A percentile compares a stretch with the other conserved stretches of the same genome.
phyloP scores from a whole-genome alignment of 2,797 vertebrate species.

The Clamator glandarius region DNA sequence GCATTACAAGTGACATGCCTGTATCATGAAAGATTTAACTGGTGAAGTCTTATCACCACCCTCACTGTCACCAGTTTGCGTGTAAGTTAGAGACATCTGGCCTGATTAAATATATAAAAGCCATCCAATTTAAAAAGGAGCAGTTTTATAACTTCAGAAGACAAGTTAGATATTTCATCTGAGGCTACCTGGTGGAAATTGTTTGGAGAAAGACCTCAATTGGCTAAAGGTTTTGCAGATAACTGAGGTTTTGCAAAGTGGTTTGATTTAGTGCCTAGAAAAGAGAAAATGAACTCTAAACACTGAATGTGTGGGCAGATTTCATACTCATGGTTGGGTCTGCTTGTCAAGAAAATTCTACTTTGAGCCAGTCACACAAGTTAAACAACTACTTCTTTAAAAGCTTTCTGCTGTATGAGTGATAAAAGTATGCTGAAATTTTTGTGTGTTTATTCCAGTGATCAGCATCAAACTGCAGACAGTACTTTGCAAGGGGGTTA shows the following conservation, averaged over 20 bases:
- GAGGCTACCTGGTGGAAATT: not conserved
- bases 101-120: not conserved
- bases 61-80: not conserved
- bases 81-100: not conserved
- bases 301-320: not conserved
- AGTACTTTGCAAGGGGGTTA: not conserved
- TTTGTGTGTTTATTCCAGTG: not conserved
- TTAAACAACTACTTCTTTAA: not conserved
- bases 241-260: not conserved
- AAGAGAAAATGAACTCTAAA: not conserved
- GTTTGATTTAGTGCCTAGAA: not conserved
- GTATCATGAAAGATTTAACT: not conserved
- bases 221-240: not conserved
- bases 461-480: not conserved
- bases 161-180: not conserved
- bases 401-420: not conserved
- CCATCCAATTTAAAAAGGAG: not conserved
- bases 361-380: not conserved
- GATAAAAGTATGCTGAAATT: not conserved
- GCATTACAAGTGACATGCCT: not conserved
- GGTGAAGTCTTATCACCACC: not conserved
- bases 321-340: not conserved
- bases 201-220: not conserved
- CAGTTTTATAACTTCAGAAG: not conserved
- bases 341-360: not conserved